Evolutionary conservation across 2,113 vertebrate genomes (phyloP).

Genomic region (Alethe castanea): DNA sequence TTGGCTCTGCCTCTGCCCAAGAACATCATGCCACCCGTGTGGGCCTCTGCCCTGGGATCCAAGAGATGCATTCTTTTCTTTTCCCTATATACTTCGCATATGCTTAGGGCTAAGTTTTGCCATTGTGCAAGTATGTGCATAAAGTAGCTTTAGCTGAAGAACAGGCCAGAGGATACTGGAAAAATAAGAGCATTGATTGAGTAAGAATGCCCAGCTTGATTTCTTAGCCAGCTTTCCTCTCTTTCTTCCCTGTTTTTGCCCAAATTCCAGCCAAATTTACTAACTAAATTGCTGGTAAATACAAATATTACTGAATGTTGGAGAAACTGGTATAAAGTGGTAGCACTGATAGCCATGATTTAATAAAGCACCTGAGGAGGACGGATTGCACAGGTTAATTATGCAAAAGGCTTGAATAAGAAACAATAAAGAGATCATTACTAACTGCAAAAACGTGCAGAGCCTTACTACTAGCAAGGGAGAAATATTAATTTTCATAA

Average conservation of each 20-base stretch:
- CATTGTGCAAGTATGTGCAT: constrained; percentile 19
- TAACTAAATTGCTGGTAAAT: not conserved
- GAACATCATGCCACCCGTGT: not conserved
- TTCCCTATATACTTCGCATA: not conserved
- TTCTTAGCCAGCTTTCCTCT: not conserved
- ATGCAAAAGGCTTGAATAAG: not conserved
- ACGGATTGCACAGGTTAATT: not conserved
- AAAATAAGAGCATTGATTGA: not conserved
- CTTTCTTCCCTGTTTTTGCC: not conserved
- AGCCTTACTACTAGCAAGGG: not conserved
- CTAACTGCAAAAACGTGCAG: not conserved
- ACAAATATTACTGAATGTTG: not conserved
- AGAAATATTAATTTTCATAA: not conserved
- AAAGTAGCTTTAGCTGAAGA: constrained; percentile 28
- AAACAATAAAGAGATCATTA: not conserved
- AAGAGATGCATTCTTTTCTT: constrained; percentile 22
- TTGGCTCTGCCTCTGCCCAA: not conserved
- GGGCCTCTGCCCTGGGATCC: not conserved
- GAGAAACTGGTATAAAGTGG: not conserved
- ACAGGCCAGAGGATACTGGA: not conserved
- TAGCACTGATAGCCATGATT: not conserved
- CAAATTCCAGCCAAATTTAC: not conserved
- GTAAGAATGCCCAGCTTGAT: not conserved
- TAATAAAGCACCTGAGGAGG: not conserved
- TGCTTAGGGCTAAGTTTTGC: constrained; percentile 27